These are phyloP conservation scores for Criorhina ranunculi DNA, from an alignment of 2,888 invertebrate genomes.

Conservation along the genomic window DNA sequence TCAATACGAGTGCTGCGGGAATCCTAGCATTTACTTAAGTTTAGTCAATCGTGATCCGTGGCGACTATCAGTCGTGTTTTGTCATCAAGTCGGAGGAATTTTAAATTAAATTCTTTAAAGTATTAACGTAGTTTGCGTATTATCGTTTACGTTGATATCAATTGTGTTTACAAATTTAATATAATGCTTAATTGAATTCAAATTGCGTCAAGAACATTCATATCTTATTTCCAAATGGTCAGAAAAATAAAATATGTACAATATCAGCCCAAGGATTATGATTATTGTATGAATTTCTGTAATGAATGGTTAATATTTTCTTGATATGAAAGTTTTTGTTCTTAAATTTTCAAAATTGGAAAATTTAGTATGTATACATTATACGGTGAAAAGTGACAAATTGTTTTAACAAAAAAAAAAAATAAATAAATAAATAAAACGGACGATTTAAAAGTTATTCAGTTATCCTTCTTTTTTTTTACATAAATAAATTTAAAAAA, in stretches of 20 bases:
- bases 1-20: conserved; percentile 78
- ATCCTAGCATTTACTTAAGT: conserved; percentile 84
- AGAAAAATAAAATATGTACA: conserved; percentile 68
- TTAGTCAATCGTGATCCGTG: conserved; percentile 85
- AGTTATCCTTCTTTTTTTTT: not conserved
- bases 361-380: not conserved
- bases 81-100: conserved; percentile 55
- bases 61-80: conserved; percentile 84
- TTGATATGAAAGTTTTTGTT: conserved; percentile 6
- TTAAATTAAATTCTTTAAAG: conserved; percentile 25
- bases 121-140: conserved; percentile 39
- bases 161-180: conserved; percentile 16
- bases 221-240: not conserved
- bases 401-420: not conserved
- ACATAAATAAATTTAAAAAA: not conserved
- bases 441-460: not conserved
- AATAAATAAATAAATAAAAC: not conserved
- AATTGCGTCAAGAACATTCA: conserved; percentile 27
- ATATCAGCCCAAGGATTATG: conserved; percentile 84
- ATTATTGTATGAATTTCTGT: conserved; percentile 79
- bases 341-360: conserved; percentile 2
- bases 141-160: conserved; percentile 12
- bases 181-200: conserved; percentile 6
- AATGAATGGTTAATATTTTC: conserved; percentile 24
- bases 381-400: not conserved